These are phyloP conservation scores for Acronicta leporina DNA, from an alignment of 2,888 invertebrate species.

Conservation along the genomic window DNA sequence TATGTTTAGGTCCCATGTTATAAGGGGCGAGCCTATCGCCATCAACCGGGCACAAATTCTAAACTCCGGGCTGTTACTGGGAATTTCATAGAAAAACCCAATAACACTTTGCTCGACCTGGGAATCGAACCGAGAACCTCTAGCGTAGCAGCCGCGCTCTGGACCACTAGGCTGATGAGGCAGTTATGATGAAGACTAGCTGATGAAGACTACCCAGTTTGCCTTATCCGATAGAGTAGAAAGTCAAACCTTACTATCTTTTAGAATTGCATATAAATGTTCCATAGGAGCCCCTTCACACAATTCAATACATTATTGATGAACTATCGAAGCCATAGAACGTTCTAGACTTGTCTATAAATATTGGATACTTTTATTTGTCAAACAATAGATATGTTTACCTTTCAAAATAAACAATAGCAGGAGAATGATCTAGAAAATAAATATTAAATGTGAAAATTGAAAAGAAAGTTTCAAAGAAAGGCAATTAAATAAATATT, in stretches of 20 bases:
- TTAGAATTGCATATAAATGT: background rate
- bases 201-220: too few species aligned
- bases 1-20: too few species aligned
- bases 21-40: too few species aligned
- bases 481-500: constrained; percentile 19
- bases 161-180: too few species aligned
- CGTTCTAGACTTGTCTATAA: background rate
- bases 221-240: too few species aligned
- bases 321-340: background rate
- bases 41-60: too few species aligned
- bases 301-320: constrained; percentile 7
- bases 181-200: too few species aligned
- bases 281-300: background rate
- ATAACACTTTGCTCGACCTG: too few species aligned
- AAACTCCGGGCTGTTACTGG: too few species aligned
- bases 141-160: too few species aligned
- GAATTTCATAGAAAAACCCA: too few species aligned
- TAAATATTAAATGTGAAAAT: constrained; percentile 3
- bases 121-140: too few species aligned
- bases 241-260: background rate
- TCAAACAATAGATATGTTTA: constrained; percentile 10
- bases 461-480: background rate
- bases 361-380: constrained; percentile 1
- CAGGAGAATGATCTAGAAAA: constrained; percentile 4
- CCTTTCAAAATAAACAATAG: constrained; percentile 4